phyloP scores from a whole-genome alignment of 64 coral and sea anemone genomes.

The Stichodactyla helianthus region DNA sequence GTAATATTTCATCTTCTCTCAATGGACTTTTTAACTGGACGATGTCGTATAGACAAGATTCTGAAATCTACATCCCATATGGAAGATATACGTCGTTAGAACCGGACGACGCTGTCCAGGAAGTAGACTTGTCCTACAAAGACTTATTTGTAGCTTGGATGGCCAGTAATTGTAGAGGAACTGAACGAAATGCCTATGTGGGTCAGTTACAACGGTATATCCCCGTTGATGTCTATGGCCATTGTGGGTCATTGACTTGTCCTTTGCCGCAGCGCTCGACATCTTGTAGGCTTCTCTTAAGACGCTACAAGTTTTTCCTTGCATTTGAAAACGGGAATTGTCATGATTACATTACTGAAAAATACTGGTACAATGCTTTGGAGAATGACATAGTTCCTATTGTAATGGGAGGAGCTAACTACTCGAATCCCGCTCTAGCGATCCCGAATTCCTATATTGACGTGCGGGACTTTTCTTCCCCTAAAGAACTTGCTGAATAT shows the following conservation, averaged over 20 bases:
- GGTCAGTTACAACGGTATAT: constrained; percentile 29
- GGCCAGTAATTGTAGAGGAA: constrained; percentile 39
- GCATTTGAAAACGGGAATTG: constrained; percentile 75
- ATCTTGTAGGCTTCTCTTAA: constrained; percentile 32
- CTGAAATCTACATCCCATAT: constrained; percentile 46
- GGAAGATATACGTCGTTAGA: constrained; percentile 28
- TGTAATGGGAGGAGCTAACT: constrained; percentile 53
- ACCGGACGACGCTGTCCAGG: background rate
- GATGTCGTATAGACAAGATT: constrained; percentile 52
- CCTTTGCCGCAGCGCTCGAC: background rate
- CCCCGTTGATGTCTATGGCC: constrained; percentile 45
- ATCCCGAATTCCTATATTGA: constrained; percentile 77
- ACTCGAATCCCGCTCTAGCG: constrained; percentile 23
- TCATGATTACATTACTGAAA: constrained; percentile 64
- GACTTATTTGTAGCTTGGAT: constrained; percentile 57
- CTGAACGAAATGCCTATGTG: constrained; percentile 25
- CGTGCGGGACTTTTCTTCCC: constrained; percentile 51
- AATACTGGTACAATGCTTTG: constrained; percentile 69
- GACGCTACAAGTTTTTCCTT: constrained; percentile 66
- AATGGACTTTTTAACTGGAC: constrained; percentile 63
- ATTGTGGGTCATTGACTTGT: constrained; percentile 3
- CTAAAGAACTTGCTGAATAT: constrained; percentile 51
- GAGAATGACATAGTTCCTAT: constrained; percentile 49
- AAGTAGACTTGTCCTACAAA: constrained; percentile 16
- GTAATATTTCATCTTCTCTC: background rate